A percentile compares a stretch with the other conserved stretches of the same genome.
These are phyloP conservation scores for Entomobrya multifasciata DNA, from an alignment of 2,888 invertebrate species.

Conservation along the genomic window DNA sequence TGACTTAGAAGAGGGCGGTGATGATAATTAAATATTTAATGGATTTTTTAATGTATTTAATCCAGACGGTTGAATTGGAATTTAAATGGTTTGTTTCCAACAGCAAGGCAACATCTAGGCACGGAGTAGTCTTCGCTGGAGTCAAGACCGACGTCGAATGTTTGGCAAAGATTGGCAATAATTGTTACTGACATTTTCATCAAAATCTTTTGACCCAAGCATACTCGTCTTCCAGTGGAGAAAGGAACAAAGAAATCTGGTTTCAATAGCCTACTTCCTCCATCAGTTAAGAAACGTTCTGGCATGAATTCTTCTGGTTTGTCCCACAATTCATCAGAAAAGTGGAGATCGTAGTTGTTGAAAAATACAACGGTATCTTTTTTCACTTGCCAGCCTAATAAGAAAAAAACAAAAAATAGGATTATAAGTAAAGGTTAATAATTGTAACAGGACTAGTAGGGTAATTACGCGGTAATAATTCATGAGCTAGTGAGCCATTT, in stretches of 20 bases:
- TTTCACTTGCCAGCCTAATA: constrained; percentile 86
- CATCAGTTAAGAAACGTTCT: constrained; percentile 85
- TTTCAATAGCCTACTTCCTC: constrained; percentile 83
- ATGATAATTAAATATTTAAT: not conserved
- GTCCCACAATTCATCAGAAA: constrained; percentile 88
- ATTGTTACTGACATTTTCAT: constrained; percentile 85
- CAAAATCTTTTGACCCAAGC: constrained; percentile 90
- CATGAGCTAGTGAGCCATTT: constrained; percentile 37
- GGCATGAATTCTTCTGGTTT: constrained; percentile 88
- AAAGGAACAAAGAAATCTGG: constrained; percentile 91
- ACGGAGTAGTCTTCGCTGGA: constrained; percentile 83
- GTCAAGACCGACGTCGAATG: constrained; percentile 85
- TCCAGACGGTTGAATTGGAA: constrained; percentile 82
- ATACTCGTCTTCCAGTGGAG: constrained; percentile 91
- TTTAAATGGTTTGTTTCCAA: constrained; percentile 83
- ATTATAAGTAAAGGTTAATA: constrained; percentile 66
- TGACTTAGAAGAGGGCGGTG: constrained; percentile 11
- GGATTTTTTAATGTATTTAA: not conserved
- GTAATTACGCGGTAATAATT: constrained; percentile 53
- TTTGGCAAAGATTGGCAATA: constrained; percentile 86
- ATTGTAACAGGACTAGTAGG: constrained; percentile 59
- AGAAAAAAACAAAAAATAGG: constrained; percentile 56
- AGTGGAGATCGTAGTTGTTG: constrained; percentile 91
- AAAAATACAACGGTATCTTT: constrained; percentile 91
- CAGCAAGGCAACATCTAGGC: constrained; percentile 84